These are phyloP conservation scores for Eilema caniola DNA, from an alignment of 2,888 invertebrate genomes.

Conservation along the genomic window DNA sequence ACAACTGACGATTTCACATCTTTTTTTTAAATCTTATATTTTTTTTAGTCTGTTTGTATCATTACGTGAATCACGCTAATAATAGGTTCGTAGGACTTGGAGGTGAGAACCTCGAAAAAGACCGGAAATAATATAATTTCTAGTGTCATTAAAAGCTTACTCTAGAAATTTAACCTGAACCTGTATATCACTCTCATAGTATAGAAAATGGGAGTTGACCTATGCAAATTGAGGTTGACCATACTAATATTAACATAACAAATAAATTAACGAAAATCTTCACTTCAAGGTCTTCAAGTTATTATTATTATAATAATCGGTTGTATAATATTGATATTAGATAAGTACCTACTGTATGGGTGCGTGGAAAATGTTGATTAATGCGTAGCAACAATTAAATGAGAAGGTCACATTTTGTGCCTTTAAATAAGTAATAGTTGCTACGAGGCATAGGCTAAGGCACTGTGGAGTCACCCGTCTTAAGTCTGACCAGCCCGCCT, in stretches of 20 bases:
- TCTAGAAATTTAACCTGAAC: no score
- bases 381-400: not conserved
- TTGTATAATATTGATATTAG: slow-evolving; percentile 1
- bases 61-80: no score
- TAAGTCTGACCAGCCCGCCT: no score
- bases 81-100: no score
- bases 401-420: not conserved
- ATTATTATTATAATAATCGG: slow-evolving; percentile 16
- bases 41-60: no score
- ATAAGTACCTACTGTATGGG: not conserved
- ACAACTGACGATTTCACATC: no score
- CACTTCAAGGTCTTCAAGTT: slow-evolving; percentile 32
- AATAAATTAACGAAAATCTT: slow-evolving; percentile 26
- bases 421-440: no score
- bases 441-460: no score
- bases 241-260: slow-evolving; percentile 22
- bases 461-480: no score
- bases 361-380: not conserved
- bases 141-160: not conserved
- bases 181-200: not conserved
- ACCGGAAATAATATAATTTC: no score
- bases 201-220: not conserved
- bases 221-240: not conserved
- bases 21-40: no score
- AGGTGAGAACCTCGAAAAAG: no score